Evolutionary conservation across 2,797 vertebrate species (phyloP).

Genomic region (Staurois parvus): DNA sequence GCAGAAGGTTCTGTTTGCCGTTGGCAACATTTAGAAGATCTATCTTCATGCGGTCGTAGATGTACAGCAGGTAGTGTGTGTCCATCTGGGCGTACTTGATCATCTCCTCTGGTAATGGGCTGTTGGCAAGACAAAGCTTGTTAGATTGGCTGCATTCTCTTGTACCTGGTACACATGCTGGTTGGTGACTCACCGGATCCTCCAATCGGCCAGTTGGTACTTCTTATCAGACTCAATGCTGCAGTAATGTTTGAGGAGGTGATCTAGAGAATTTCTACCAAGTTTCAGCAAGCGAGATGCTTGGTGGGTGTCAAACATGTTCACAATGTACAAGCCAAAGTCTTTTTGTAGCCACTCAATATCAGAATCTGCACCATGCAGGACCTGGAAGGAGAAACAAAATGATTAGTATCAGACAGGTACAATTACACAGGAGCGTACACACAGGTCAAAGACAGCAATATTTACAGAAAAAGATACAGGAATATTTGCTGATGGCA

Average conservation of each 20-base stretch:
- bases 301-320: conserved; percentile 96
- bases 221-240: conserved; percentile 87
- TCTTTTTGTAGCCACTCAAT: conserved; percentile 97
- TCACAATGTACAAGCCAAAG: conserved; percentile 93
- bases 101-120: conserved; percentile 96
- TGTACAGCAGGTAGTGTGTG: conserved; percentile 95
- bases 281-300: conserved; percentile 90
- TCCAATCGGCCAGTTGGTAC: conserved; percentile 97
- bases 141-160: not conserved
- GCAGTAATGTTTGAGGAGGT: conserved; percentile 91
- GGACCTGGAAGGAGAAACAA: conserved; percentile 77
- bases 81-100: conserved; percentile 88
- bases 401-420: no score
- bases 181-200: conserved; percentile 85
- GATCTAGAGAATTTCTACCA: conserved; percentile 90
- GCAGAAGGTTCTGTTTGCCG: conserved; percentile 80
- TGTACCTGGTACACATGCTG: no score
- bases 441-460: no score
- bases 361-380: conserved; percentile 95
- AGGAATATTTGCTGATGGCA: no score
- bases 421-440: no score
- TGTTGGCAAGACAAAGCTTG: conserved; percentile 64
- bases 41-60: conserved; percentile 86
- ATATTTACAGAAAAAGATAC: no score
- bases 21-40: conserved; percentile 84